Percentiles rank a stretch among this genome's conserved stretches.
These are phyloP conservation scores for Oncopodura yosiiana DNA, from an alignment of 1,140 invertebrate genomes.

Conservation along the genomic window DNA sequence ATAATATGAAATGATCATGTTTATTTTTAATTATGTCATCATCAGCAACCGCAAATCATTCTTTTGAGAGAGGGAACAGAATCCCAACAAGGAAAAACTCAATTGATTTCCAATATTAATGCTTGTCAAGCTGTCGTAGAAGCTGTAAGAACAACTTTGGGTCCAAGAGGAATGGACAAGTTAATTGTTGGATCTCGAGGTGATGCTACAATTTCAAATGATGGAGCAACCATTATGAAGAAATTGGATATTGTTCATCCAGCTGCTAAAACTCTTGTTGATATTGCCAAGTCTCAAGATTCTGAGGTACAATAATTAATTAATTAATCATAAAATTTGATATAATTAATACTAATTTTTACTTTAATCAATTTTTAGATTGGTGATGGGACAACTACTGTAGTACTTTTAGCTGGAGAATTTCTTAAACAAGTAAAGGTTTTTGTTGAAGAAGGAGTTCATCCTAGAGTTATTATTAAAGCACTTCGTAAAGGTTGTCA, in stretches of 20 bases:
- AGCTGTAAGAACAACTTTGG: constrained; percentile 90
- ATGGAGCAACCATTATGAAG: constrained; percentile 98
- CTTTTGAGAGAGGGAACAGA: constrained; percentile 97
- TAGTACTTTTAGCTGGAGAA: constrained; percentile 89
- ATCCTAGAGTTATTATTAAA: constrained; percentile 83
- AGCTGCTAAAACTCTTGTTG: constrained; percentile 92
- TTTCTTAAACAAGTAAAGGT: constrained; percentile 90
- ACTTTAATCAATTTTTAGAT: constrained; percentile 51
- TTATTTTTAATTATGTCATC: too few species aligned
- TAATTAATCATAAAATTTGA: background rate
- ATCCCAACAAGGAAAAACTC: constrained; percentile 86
- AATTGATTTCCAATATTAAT: constrained; percentile 97
- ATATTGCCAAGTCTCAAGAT: constrained; percentile 99
- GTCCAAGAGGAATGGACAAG: constrained; percentile 99
- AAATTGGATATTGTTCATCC: constrained; percentile 94
- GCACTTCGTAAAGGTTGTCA: constrained; percentile 71
- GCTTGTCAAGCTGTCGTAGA: constrained; percentile 95
- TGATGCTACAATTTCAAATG: constrained; percentile 95
- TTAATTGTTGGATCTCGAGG: constrained; percentile 83
- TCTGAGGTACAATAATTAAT: constrained; percentile 64
- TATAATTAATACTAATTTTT: background rate
- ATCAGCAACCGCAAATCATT: constrained; percentile 94
- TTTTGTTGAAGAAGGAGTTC: constrained; percentile 94
- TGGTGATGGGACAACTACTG: constrained; percentile 95
- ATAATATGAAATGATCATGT: too few species aligned